Conservation (phyloP, 2,888 invertebrate genomes). For the Drosophila quinaria region DNA sequence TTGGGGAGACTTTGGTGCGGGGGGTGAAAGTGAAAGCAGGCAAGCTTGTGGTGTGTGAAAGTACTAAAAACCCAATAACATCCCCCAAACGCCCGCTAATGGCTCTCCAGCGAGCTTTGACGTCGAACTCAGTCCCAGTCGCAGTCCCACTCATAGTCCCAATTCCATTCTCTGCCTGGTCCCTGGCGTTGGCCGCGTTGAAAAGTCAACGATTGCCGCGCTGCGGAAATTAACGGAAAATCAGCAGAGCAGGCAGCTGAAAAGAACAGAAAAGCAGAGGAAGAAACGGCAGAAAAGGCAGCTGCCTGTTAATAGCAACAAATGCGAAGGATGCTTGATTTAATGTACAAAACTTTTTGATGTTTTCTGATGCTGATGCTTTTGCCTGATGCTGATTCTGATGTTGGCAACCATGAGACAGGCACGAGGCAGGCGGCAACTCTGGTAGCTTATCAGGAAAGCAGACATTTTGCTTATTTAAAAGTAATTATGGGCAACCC, state of each 20-base stretch:
- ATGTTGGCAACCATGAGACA: conserved; percentile 36
- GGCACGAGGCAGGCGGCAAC: neutral
- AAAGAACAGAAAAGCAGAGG: neutral
- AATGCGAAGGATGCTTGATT: conserved; percentile 79
- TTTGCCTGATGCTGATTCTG: conserved; percentile 33
- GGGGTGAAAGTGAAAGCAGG: conserved; percentile 10
- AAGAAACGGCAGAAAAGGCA: conserved; percentile 32
- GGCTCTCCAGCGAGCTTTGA: conserved; percentile 74
- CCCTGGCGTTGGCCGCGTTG: conserved; percentile 56
- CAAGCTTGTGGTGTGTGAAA: conserved; percentile 13
- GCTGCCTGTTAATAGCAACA: conserved; percentile 68
- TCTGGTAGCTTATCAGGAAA: conserved; percentile 44
- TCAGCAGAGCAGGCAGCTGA: conserved; percentile 58
- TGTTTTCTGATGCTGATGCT: conserved; percentile 54
- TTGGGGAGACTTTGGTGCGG: neutral
- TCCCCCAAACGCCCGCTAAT: conserved; percentile 65
- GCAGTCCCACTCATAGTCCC: conserved; percentile 7
- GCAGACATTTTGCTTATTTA: conserved; percentile 69
- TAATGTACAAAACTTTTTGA: conserved; percentile 80
- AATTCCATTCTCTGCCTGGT: conserved; percentile 6
- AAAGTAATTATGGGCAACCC: conserved; percentile 74
- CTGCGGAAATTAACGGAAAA: conserved; percentile 81
- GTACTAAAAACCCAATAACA: conserved; percentile 51
- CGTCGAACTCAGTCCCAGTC: conserved; percentile 17
- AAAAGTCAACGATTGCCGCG: conserved; percentile 81